Base-by-base conservation (phyloP, 2,113 vertebrate genomes). In the Eonycteris spelaea region DNA sequence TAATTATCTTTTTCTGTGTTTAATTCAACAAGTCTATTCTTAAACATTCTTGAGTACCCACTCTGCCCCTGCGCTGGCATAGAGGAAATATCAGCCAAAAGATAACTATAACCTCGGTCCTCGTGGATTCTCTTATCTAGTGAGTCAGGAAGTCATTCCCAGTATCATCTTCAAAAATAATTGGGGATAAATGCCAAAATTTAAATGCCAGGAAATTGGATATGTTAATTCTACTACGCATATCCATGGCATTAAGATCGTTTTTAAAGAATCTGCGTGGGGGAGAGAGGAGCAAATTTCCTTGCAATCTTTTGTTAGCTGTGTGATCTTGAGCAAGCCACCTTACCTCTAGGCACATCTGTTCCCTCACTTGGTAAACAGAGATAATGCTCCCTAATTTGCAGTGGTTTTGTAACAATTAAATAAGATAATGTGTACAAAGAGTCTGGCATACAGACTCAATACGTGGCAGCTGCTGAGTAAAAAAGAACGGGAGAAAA, bases 321-420 rank as follows among this genome's bases (percentile, higher is more conserved):
- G 22, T 77, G 91, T 78, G 71, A 85, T 83, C 48, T 82, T 83
- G 55, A 73, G 26, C 57, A 94, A 94, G 45, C 35, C 18, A 55
- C 2, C 71, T 78, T 48, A 55, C 59, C 82, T 88, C 71, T 91
- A 59, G 63, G 38, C 13, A 6, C 59, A 90, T 68, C 88, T 70
- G 68, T 57, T 35, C 43, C 1, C 35, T 90, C 65, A 28, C 28
- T 96, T 63, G 43, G 70, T 74, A 90, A 87, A 48, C 55, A 94
- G 67, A 84, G 40, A 55, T 91, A 77, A 85, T 80, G 11, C 59
- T 85, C 65, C 77, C 43, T 79, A 75, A 87, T 91, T 84, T 77
- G 55, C 92, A 84, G 48, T 74, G 43, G 63, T 35, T 96, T 94
- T 88, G 45, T 94, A 78, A 94, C 61, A 51, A 88, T 96, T 95